A percentile compares a stretch with the other conserved stretches of the same genome.
Conservation (phyloP, 1,140 invertebrate genomes). For the Mactra quadrangularis region DNA sequence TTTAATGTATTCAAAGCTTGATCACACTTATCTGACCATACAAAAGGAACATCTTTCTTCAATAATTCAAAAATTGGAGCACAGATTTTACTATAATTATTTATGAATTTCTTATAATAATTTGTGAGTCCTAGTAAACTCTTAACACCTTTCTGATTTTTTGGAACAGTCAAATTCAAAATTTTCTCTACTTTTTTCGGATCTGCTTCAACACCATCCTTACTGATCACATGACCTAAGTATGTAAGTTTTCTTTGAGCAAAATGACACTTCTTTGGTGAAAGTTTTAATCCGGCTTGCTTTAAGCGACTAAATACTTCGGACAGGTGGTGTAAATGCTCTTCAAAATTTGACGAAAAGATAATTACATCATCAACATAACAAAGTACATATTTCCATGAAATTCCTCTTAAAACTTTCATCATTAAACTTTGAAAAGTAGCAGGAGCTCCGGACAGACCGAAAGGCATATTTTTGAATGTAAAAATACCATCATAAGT, state of each 20-base stretch:
- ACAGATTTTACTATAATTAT: conserved; percentile 32
- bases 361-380: conserved; percentile 63
- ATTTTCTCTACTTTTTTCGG: conserved; percentile 10
- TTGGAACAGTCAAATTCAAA: conserved; percentile 3
- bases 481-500: conserved; percentile 45
- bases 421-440: conserved; percentile 85
- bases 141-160: conserved; percentile 34
- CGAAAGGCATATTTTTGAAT: conserved; percentile 77
- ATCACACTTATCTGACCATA: conserved; percentile 5
- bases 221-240: conserved; percentile 26
- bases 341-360: conserved; percentile 17
- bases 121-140: conserved; percentile 23
- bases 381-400: conserved; percentile 46
- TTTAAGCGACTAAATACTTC: conserved; percentile 4
- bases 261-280: conserved; percentile 35
- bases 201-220: conserved; percentile 29
- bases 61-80: conserved; percentile 52
- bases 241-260: conserved; percentile 29
- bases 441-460: conserved; percentile 79
- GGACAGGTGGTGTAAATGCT: not conserved
- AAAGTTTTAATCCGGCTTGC: conserved; percentile 22
- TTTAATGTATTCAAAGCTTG: conserved; percentile 29
- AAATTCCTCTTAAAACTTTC: conserved; percentile 53
- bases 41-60: conserved; percentile 17
- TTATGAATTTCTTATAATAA: conserved; percentile 11